These are phyloP conservation scores for Clistopyga incitator DNA, from an alignment of 2,888 invertebrate species.

Conservation along the genomic window DNA sequence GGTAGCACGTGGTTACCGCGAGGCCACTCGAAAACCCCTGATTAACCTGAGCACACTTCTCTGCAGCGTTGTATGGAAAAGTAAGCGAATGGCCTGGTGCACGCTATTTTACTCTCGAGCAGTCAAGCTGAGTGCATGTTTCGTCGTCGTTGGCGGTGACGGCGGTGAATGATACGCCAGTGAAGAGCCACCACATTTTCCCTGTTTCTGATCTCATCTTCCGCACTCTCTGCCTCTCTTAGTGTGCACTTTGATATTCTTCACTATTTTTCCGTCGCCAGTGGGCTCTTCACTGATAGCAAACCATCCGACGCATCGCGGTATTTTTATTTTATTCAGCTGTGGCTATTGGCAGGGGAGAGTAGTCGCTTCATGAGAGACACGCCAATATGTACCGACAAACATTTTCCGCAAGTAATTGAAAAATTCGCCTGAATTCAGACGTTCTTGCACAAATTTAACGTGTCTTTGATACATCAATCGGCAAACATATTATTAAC, in stretches of 20 bases:
- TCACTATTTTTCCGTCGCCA: slow-evolving; percentile 5
- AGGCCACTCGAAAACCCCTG: slow-evolving; percentile 12
- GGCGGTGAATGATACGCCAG: slow-evolving; percentile 24
- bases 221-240: not conserved
- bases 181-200: slow-evolving; percentile 25
- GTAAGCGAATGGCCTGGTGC: slow-evolving; percentile 13
- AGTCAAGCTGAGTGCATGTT: not conserved
- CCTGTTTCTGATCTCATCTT: slow-evolving; percentile 13
- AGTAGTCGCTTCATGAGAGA: too few relatives aligned
- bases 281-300: not conserved
- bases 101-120: not conserved
- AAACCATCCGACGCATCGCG: not conserved
- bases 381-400: too few relatives aligned
- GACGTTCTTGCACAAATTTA: too few relatives aligned
- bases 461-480: too few relatives aligned
- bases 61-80: slow-evolving; percentile 8
- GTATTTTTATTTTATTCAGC: not conserved
- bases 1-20: not conserved
- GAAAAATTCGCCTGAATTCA: too few relatives aligned
- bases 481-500: too few relatives aligned
- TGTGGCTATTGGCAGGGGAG: too few relatives aligned
- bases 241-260: slow-evolving; percentile 3
- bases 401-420: too few relatives aligned
- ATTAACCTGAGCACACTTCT: slow-evolving; percentile 21
- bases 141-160: slow-evolving; percentile 10